Evolutionary conservation across 2,797 vertebrate genomes (phyloP), one percentile per base, ranked within the genome.

Genomic region (Rhabdomys pumilio): DNA sequence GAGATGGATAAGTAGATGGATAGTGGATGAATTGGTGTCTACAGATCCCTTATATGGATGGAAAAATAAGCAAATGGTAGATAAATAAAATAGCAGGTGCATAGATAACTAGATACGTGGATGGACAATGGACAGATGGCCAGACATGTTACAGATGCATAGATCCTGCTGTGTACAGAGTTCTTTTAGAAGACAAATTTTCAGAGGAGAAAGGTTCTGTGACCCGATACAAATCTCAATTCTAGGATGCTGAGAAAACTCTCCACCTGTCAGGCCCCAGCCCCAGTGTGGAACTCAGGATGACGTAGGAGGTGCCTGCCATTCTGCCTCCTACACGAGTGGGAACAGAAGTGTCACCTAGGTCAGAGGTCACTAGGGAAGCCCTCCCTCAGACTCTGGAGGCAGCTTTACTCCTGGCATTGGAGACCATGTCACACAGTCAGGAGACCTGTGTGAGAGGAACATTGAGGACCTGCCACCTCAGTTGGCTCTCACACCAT

Each of bases 291-390:
- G 12, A 7, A 0, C 53, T 79, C 10, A 55, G 15, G 41, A 4
- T n/a, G n/a, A 41, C 73, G 24, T 11, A 57, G 47, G 24, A 31
- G 12, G 73, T 0, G 6, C 41, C n/a, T 47, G n/a, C 50, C 29
- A 1, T n/a, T 7, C 6, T 12, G 15, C 19, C 26, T 79, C 26
- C 69, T 11, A 0, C 0, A 31, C 5, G 0, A 0, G 1, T 0
- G 3, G 19, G 22, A 26, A n/a, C 11, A 65, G 53, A 5, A 22
- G 3, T 0, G 6, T 3, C 2, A 6, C 12, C 29, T 1, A 3
- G 31, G 63, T 50, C 0, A 61, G 1, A 38, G 93, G 31, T 47
- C 90, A 10, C 22, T 1, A 53, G 55, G 59, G 63, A 77, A 85
- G 26, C 72, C 22, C 55, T 38, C 3, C 12, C 65, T 93, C 57